A percentile compares a stretch with the other conserved stretches of the same genome.
Conservation (phyloP, 2,113 vertebrate genomes). For the Piprites chloris region DNA sequence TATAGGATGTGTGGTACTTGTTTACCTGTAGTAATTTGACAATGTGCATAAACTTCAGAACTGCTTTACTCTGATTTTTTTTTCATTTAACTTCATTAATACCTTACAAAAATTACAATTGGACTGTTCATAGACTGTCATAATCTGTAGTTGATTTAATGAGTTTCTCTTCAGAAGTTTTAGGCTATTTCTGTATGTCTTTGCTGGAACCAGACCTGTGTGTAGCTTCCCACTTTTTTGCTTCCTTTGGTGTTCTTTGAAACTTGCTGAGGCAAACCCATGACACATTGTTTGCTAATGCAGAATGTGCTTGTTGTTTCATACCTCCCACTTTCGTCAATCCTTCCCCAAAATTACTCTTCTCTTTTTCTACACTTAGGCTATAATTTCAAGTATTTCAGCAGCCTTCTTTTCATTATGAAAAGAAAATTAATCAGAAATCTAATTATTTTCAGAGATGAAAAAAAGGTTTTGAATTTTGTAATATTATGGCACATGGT, state of each 20-base stretch:
- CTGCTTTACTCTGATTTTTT: not conserved
- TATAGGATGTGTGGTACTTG: not conserved
- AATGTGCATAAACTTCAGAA: not conserved
- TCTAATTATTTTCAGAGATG: not conserved
- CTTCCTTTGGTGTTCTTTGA: not conserved
- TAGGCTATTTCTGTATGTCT: not conserved
- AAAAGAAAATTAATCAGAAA: not conserved
- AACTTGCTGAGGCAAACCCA: not conserved
- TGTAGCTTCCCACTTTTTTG: not conserved
- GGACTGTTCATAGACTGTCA: not conserved
- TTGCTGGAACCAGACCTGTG: not conserved
- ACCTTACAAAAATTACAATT: not conserved
- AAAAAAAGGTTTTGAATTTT: not conserved
- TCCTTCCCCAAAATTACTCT: not conserved
- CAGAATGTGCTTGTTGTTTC: not conserved
- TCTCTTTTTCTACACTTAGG: not conserved
- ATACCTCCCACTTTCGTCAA: not conserved
- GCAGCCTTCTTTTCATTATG: not conserved
- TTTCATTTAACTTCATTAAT: not conserved
- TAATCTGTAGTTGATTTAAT: not conserved
- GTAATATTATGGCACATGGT: not conserved
- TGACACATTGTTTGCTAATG: not conserved
- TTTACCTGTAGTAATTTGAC: not conserved
- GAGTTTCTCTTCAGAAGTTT: not conserved
- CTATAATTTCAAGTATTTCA: conserved; percentile 9